Base-by-base conservation (phyloP, 2,888 invertebrate species). In the Diplazon laetatorius region DNA sequence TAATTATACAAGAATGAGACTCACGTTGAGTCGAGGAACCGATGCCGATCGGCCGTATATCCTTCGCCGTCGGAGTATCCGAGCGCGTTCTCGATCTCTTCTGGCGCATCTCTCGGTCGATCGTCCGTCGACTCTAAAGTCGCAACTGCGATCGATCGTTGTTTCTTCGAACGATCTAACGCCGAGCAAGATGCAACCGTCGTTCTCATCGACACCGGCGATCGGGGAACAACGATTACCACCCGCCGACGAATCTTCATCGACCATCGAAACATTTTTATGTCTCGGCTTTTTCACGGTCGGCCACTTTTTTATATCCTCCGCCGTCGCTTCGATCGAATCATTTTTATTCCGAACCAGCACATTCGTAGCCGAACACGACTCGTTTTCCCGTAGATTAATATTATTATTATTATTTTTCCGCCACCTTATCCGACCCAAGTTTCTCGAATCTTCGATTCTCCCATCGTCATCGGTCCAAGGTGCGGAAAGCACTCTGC, bases 21-120 rank as follows among this genome's bases (percentile, higher is more conserved):
- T 91, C 88, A 91, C 91, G 74, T 89, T 85, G 60, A 88, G 83
- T 80, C 91, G 86, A 9, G 92, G 91, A 74, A 91, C 89, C 65
- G 91, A 92, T 2, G 91, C 88, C 14, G 91, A 91, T 81, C 91
- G 86, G n/a, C 88, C 87, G 83, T 89, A 89, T 81, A 91, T 89
- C 62, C 88, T 89, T 10, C 91, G 87, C 14, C 91, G 84, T 42
- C 91, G 79, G 8, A 91, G 85, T 62, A 90, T 85, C 76, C 91
- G 85, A 35, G 90, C 91, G 2, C 91, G 85, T 75, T 91, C 91
- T 50, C 91, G 85, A 81, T 91, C 91, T 48, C 90, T 84, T 63
- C 90, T 87, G 52, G 89, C 89, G 60, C 84, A 87, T 78, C 85
- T 85, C 62, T 88, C 88, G 62, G 87, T 86, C 37, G 35, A 44